Conservation (phyloP, 2,888 invertebrate genomes). For the Melipona bicolor region DNA sequence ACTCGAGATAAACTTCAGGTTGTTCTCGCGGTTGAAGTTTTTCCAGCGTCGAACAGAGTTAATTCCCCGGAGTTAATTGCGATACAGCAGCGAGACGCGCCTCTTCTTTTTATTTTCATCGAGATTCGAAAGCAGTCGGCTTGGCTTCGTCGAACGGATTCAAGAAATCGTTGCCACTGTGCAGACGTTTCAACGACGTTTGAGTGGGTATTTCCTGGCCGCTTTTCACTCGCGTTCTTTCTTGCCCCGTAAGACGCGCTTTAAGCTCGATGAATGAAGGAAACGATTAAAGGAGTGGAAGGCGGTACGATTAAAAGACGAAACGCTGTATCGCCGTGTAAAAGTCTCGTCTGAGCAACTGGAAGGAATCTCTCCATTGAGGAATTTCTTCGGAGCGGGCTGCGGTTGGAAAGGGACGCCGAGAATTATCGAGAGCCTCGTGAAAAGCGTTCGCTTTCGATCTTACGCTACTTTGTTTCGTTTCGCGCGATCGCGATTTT, state of each 20-base stretch:
- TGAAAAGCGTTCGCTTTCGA: neutral
- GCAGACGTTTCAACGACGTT: constrained; percentile 38
- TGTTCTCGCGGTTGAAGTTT: too few species aligned
- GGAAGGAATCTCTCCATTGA: constrained; percentile 10
- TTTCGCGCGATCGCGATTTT: too few species aligned
- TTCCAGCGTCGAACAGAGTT: too few species aligned
- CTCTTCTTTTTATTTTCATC: neutral
- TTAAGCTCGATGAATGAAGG: constrained; percentile 22
- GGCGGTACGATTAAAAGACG: constrained; percentile 39
- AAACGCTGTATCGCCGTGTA: constrained; percentile 3
- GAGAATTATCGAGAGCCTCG: neutral
- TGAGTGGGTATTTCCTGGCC: constrained; percentile 44
- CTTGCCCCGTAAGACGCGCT: constrained; percentile 30
- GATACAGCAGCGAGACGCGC: neutral
- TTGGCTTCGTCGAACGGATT: constrained; percentile 32
- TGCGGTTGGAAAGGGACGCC: neutral
- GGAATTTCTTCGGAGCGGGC: neutral
- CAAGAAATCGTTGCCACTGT: constrained; percentile 20
- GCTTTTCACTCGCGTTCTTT: constrained; percentile 41
- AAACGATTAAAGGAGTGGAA: constrained; percentile 31
- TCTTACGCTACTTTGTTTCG: neutral
- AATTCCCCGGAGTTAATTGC: constrained; percentile 1
- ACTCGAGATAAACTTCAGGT: too few species aligned
- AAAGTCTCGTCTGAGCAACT: constrained; percentile 23
- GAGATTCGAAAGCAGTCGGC: neutral